phyloP scores from a whole-genome alignment of 1,140 invertebrate genomes.

The Aphelenchoides avenae region DNA sequence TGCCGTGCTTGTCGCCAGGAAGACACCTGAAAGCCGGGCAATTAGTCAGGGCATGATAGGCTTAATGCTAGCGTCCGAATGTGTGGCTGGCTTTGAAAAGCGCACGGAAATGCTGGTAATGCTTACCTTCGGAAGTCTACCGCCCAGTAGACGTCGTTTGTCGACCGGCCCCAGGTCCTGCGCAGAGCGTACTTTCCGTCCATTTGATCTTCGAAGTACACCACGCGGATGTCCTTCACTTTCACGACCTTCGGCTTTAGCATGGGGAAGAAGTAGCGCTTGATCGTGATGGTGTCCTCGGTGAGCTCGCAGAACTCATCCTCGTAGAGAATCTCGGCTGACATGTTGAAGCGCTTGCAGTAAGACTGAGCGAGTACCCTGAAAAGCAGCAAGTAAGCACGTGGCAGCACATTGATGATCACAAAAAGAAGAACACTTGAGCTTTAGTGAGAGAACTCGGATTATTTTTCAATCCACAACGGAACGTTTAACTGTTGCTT shows the following conservation, averaged over 20 bases:
- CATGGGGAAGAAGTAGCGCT: slow-evolving; percentile 44
- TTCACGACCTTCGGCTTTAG: slow-evolving; percentile 30
- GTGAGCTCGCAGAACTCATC: slow-evolving; percentile 59
- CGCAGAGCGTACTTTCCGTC: slow-evolving; percentile 29
- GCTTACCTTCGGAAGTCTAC: slow-evolving; percentile 30
- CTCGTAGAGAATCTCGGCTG: slow-evolving; percentile 23
- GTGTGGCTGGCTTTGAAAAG: slow-evolving; percentile 10
- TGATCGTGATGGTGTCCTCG: slow-evolving; percentile 58
- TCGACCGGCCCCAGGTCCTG: slow-evolving; percentile 19
- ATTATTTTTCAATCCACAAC: too few relatives aligned
- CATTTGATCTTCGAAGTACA: slow-evolving; percentile 35
- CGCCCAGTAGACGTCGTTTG: slow-evolving; percentile 27
- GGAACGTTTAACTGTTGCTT: too few relatives aligned
- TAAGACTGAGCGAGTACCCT: too few relatives aligned
- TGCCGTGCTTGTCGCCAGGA: slow-evolving; percentile 37
- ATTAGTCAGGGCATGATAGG: slow-evolving; percentile 19
- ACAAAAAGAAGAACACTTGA: too few relatives aligned
- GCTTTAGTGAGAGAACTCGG: too few relatives aligned
- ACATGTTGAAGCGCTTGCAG: too few relatives aligned
- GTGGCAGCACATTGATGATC: too few relatives aligned
- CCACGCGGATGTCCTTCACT: slow-evolving; percentile 36
- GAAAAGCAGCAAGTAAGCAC: too few relatives aligned
- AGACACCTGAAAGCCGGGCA: slow-evolving; percentile 25
- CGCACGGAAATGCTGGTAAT: not conserved
- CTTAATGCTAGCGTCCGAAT: slow-evolving; percentile 9